Evolutionary conservation across 2,888 invertebrate genomes (phyloP).

Genomic region (Synergus gifuensis): DNA sequence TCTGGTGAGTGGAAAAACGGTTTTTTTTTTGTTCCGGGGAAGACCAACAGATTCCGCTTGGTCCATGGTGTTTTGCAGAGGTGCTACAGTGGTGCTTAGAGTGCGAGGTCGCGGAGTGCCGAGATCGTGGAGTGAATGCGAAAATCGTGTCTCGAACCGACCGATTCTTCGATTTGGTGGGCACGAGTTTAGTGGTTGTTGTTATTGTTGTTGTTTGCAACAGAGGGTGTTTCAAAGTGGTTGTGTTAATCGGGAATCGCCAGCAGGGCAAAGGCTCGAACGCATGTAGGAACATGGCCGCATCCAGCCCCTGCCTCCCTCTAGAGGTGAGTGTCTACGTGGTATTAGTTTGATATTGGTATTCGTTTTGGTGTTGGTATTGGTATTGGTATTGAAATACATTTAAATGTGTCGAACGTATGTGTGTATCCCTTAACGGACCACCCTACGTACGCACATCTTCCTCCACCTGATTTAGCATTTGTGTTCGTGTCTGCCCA

Average conservation of each 20-base stretch:
- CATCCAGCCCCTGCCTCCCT: slow-evolving; percentile 78
- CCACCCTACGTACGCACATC: slow-evolving; percentile 42
- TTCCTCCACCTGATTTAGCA: slow-evolving; percentile 42
- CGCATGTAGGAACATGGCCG: slow-evolving; percentile 78
- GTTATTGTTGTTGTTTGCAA: slow-evolving; percentile 22
- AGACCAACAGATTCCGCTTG: not conserved
- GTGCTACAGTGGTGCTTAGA: slow-evolving; percentile 51
- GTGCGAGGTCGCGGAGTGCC: slow-evolving; percentile 58
- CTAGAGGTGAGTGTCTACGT: slow-evolving; percentile 75
- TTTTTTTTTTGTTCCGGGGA: slow-evolving; percentile 43
- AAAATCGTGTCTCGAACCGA: not conserved
- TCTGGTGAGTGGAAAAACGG: slow-evolving; percentile 63
- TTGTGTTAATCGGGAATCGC: slow-evolving; percentile 67
- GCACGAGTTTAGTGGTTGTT: slow-evolving; percentile 33
- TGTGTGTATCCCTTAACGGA: slow-evolving; percentile 22
- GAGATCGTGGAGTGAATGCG: slow-evolving; percentile 29
- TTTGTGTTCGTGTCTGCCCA: slow-evolving; percentile 48
- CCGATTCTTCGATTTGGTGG: not conserved
- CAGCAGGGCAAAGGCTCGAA: slow-evolving; percentile 77
- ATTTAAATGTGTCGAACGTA: not conserved
- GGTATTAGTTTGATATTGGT: slow-evolving; percentile 18
- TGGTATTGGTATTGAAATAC: not conserved
- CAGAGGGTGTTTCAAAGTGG: slow-evolving; percentile 62
- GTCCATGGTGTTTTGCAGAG: slow-evolving; percentile 42
- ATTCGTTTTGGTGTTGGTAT: not conserved